Base-by-base conservation (phyloP, 2,113 vertebrate genomes). In the Pelodiscus sinensis region DNA sequence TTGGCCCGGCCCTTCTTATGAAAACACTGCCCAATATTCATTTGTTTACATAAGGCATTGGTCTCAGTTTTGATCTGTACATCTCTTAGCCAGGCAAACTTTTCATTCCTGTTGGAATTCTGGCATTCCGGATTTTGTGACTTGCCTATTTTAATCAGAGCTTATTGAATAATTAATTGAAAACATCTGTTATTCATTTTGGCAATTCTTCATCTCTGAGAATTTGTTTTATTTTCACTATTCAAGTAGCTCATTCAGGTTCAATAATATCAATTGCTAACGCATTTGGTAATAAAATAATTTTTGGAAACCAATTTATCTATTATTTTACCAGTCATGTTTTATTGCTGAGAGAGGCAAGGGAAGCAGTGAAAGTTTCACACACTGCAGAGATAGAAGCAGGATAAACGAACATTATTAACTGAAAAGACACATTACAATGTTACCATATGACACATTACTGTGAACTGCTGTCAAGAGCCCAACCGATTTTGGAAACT, bases 141-240 rank as follows among this genome's bases (percentile, higher is more conserved):
- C 38, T 44, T 44, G 71, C 38, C 71, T 77, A 44, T 50, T 50
- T 15, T 27, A 71, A 35, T 71, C 25, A 38, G 65, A 44, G n/a
- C 90, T 85, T 24, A 92, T 7, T 6, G 27, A 93, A 73, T 9
- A 90, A 6, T 68, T 91, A 15, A 79, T 1, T 75, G 56, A 75
- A 27, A 94, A 84, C 44, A 78, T 87, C 92, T 85, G 31, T 58
- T 96, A 27, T 57, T 94, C 62, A 50, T 27, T 92, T 90, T 50
- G 84, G 81, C 31, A 86, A 57, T 84, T 78, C 19, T 95, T 86
- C 57, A 86, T 94, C 31, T 68, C 84, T 0, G 0, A n/a, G 15
- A 89, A 87, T 25, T 50, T 44, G 78, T 73, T 0, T 18, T 0
- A 18, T 62, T 92, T 90, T 56, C 94, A 78, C 86, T 50, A 65